Base-by-base conservation (phyloP, 1,140 invertebrate genomes). In the Drosophila albomicans region DNA sequence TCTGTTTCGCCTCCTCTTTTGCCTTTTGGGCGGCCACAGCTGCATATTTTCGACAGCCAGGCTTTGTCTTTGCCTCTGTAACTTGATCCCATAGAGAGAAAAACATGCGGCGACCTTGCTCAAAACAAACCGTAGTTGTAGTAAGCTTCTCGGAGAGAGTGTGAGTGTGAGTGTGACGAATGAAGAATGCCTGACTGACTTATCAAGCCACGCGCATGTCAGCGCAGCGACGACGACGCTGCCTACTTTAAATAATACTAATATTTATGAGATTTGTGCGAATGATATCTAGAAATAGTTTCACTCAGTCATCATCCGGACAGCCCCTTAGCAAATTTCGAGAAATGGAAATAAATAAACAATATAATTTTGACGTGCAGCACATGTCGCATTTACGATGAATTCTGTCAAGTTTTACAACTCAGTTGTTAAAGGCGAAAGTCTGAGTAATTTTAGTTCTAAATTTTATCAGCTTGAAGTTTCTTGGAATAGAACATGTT, bases 191-290 rank as follows among this genome's bases (percentile, higher is more conserved):
- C 20, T 51, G 54, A 38, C 49, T 66, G 32, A 54, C 30, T 66
- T 71, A 61, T 71, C 41, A 78, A 67, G 62, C 58, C 70, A 67
- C 79, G 82, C 65, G 62, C 45, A 28, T 32, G 46, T 48, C 41
- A 43, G 41, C 20, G 41, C 20, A 25, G 20, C 20, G 20, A 25
- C 20, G 20, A 4, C 11, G 32, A 10, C 41, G 4, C n/a, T 41
- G 7, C 25, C 25, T 57, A 45, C 59, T 63, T 69, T 57, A 65
- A 71, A 75, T 66, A 72, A 75, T 61, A 66, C 58, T 51, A 61
- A 62, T 67, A 74, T 73, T 77, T 58, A 51, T 74, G 57, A 30
- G 58, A 63, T 48, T 48, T 66, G 69, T 57, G 43, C 49, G 63
- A 57, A 25, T 35, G 20, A 41, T 69, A 32, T 52, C 25, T 28